Evolutionary conservation across 2,797 vertebrate species (phyloP).

Genomic region (Gorsachius magnificus): DNA sequence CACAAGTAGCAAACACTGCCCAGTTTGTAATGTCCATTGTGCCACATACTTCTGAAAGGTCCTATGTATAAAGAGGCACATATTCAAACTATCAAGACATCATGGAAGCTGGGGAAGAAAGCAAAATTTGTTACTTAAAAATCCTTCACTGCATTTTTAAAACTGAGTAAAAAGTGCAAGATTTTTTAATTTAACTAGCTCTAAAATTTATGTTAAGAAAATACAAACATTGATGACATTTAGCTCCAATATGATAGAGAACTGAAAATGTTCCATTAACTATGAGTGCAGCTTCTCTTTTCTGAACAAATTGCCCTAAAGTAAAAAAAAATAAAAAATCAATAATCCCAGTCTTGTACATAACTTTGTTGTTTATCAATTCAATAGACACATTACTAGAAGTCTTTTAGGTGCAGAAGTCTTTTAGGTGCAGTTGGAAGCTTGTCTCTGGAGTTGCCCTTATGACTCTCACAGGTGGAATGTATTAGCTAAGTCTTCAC

Average conservation of each 20-base stretch:
- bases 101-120: background rate
- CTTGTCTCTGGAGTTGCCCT: slow-evolving; percentile 60
- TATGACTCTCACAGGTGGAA: slow-evolving; percentile 66
- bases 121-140: background rate
- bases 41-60: background rate
- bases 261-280: background rate
- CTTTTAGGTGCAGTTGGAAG: background rate
- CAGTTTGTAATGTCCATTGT: background rate
- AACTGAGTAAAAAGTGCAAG: background rate
- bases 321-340: background rate
- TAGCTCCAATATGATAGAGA: background rate
- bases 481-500: slow-evolving; percentile 64
- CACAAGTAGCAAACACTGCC: background rate
- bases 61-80: accelerated
- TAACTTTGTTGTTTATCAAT: background rate
- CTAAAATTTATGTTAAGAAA: background rate
- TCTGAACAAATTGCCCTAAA: background rate
- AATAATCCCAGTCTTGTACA: background rate
- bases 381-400: background rate
- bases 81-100: background rate
- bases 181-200: background rate
- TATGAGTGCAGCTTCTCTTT: background rate
- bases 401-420: slow-evolving; percentile 17
- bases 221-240: background rate
- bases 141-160: background rate